phyloP scores from a whole-genome alignment of 2,888 invertebrate species.

The Noctuana brunneofusca region DNA sequence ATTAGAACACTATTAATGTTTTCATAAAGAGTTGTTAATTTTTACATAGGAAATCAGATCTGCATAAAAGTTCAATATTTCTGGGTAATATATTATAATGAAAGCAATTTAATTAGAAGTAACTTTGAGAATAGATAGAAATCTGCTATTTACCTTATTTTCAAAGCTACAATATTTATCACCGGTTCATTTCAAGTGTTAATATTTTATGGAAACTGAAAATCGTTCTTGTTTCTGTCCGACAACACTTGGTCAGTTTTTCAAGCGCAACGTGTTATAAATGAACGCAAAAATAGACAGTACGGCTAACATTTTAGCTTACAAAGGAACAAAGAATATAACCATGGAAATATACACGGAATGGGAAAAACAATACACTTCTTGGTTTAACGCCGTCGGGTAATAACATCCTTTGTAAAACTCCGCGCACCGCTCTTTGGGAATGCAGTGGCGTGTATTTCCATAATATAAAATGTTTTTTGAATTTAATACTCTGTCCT shows the following conservation, averaged over 20 bases:
- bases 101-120: not conserved
- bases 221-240: not conserved
- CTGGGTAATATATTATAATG: not conserved
- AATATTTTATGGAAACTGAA: too few species aligned
- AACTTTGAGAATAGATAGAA: too few species aligned
- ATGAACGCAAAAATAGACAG: slow-evolving; percentile 5
- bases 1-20: too few species aligned
- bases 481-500: slow-evolving; percentile 15
- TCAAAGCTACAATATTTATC: too few species aligned
- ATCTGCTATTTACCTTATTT: too few species aligned
- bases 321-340: slow-evolving; percentile 40
- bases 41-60: too few species aligned
- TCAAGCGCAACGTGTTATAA: slow-evolving; percentile 6
- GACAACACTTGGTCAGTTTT: slow-evolving; percentile 3
- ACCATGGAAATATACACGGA: slow-evolving; percentile 27
- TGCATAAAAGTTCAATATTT: too few species aligned
- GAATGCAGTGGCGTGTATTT: slow-evolving; percentile 37
- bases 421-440: slow-evolving; percentile 46
- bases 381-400: slow-evolving; percentile 42
- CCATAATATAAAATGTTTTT: slow-evolving; percentile 30
- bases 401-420: slow-evolving; percentile 50
- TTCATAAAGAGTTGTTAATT: too few species aligned
- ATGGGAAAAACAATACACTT: slow-evolving; percentile 41
- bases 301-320: slow-evolving; percentile 17
- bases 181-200: too few species aligned